Base-by-base conservation (phyloP, 2,888 invertebrate genomes). In the Zygogramma bicolorata region DNA sequence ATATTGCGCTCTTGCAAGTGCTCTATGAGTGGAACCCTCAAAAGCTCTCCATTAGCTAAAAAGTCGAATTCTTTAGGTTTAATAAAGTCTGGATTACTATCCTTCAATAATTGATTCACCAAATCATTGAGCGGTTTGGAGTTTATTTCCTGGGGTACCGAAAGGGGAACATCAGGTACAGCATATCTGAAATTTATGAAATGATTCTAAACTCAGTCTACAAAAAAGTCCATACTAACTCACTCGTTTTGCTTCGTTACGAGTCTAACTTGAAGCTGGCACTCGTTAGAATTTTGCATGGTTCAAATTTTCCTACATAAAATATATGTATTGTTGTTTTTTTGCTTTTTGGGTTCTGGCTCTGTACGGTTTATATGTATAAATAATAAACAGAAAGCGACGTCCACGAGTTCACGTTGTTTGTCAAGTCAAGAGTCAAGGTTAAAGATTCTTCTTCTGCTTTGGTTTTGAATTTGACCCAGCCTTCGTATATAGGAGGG, bases 81-180 rank as follows among this genome's bases (percentile, higher is more conserved):
- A 13, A 84, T 77, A 57, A 82, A 73, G 40, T 84, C 84, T 0
- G 88, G 81, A 79, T 88, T 88, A 29, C 84, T 88, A 83, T 92
- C 94, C 86, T 90, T 91, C 40, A 97, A 85, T 71, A 97, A 85
- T 71, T 94, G 92, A 87, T 96, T 96, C 2, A 97, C 88, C 65
- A 97, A 88, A 27, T 90, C 91, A 85, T 95, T 96, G 10, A 97
- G 88, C 71, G 95, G 93, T 22, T 89, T 87, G 10, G 90, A 86
- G 60, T 92, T 90, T 3, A 95, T 91, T 76, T 90, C 91, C 60
- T 92, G 91, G 65, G 95, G 94, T 22, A 97, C 93, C 15, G 96
- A 94, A 82, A 94, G 93, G 0, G 96, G 95, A 77, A 91, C 92
- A 86, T 96, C 95, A 5, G 97, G 93, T 59, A 97, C 93, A 6